Conservation (phyloP, 2,797 vertebrate species). For the Acanthurus leucopareius region DNA sequence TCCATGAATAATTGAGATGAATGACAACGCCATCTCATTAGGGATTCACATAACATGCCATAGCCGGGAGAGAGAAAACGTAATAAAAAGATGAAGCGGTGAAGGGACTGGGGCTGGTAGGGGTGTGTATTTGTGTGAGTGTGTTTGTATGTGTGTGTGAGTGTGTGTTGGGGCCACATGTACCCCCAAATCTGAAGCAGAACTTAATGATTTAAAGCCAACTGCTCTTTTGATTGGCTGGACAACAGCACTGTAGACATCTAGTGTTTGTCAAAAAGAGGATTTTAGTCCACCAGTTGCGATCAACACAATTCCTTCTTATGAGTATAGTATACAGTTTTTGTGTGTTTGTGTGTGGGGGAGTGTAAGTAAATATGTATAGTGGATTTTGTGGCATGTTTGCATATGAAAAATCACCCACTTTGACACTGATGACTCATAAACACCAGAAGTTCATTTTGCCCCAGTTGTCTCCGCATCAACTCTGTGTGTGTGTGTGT, state of each 20-base stretch:
- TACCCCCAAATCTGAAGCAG: conserved; percentile 23
- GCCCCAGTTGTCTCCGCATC: neutral
- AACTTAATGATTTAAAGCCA: conserved; percentile 52
- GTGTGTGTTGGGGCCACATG: neutral
- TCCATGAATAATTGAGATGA: conserved; percentile 81
- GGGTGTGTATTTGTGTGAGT: neutral
- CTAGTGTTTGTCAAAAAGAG: conserved; percentile 6
- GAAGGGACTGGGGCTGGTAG: conserved; percentile 12
- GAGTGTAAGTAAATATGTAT: neutral
- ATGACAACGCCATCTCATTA: conserved; percentile 70
- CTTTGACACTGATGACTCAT: conserved; percentile 34
- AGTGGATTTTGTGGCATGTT: neutral
- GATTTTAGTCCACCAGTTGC: conserved; percentile 13
- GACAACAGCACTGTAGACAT: conserved; percentile 23
- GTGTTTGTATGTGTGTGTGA: neutral
- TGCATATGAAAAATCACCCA: conserved; percentile 1
- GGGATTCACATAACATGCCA: conserved; percentile 71
- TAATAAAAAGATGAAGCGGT: conserved; percentile 64
- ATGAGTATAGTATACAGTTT: neutral
- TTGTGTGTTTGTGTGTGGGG: neutral
- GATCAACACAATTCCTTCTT: conserved; percentile 13
- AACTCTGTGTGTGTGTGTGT: neutral
- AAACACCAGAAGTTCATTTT: conserved; percentile 17
- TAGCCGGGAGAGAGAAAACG: conserved; percentile 47
- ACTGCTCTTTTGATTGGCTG: conserved; percentile 51